These are phyloP conservation scores for Pyrrhosoma nymphula DNA, from an alignment of 2,888 invertebrate species.

Conservation along the genomic window DNA sequence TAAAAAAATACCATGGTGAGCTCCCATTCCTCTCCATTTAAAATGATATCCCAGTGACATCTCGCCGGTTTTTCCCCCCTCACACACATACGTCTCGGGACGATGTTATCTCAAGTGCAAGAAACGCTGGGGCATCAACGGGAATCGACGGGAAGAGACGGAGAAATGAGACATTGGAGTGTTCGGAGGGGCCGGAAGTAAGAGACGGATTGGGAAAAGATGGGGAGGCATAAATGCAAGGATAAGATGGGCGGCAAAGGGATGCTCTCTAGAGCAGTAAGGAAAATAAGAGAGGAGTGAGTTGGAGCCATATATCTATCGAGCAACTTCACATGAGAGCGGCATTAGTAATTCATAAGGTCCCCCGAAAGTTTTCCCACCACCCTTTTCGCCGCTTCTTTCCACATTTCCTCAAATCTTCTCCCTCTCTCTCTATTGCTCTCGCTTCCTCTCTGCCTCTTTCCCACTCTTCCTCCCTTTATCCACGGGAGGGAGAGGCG, in stretches of 20 bases:
- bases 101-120: conserved; percentile 53
- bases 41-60: conserved; percentile 32
- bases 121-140: not conserved
- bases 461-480: not conserved
- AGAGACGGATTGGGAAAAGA: not conserved
- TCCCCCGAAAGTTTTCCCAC: conserved; percentile 29
- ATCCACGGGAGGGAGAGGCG: not conserved
- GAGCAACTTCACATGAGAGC: conserved; percentile 51
- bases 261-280: not conserved
- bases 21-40: not conserved
- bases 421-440: not conserved
- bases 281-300: conserved; percentile 18
- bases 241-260: not conserved
- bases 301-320: conserved; percentile 49
- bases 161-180: not conserved
- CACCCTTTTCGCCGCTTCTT: not conserved
- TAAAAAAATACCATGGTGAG: not conserved
- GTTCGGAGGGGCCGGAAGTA: not conserved
- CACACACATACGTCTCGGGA: not conserved
- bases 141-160: not conserved
- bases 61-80: not conserved
- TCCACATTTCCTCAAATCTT: not conserved
- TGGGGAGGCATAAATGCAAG: not conserved
- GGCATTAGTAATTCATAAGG: conserved; percentile 62
- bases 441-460: not conserved